Conservation (phyloP, 2,113 vertebrate genomes). For the Lamprotornis superbus region DNA sequence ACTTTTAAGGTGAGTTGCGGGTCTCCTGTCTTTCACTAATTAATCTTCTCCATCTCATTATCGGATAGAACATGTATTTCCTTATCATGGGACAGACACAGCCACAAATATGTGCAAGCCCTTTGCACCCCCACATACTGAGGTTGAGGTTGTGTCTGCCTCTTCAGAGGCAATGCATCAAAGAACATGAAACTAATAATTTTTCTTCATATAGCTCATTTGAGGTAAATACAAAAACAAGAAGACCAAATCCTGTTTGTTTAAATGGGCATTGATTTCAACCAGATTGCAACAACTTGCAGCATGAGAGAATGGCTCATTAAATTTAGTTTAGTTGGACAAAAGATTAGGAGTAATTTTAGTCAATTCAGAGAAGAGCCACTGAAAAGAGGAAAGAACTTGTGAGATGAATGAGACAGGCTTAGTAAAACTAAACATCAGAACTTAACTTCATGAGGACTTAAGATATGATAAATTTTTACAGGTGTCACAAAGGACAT, state of each 20-base stretch:
- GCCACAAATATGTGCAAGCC: not conserved
- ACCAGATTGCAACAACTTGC: not conserved
- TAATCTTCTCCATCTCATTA: not conserved
- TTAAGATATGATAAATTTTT: not conserved
- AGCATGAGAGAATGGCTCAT: not conserved
- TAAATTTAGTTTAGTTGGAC: not conserved
- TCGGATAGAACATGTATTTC: not conserved
- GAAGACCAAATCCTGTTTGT: not conserved
- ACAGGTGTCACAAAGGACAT: not conserved
- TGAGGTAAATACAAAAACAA: not conserved
- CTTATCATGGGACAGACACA: not conserved
- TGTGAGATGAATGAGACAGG: not conserved
- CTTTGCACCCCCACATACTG: not conserved
- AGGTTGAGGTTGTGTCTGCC: not conserved
- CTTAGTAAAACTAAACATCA: not conserved
- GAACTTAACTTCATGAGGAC: not conserved
- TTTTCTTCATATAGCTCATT: not conserved
- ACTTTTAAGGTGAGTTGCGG: not conserved
- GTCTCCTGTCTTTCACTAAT: not conserved
- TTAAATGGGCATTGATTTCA: slow-evolving; percentile 31
- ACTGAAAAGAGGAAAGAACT: not conserved
- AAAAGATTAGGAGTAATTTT: not conserved
- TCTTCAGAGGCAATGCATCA: not conserved
- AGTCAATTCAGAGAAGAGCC: not conserved
- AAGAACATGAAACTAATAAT: not conserved